These are phyloP conservation scores for Thunnus maccoyii DNA, from an alignment of 2,113 vertebrate genomes.

Conservation along the genomic window DNA sequence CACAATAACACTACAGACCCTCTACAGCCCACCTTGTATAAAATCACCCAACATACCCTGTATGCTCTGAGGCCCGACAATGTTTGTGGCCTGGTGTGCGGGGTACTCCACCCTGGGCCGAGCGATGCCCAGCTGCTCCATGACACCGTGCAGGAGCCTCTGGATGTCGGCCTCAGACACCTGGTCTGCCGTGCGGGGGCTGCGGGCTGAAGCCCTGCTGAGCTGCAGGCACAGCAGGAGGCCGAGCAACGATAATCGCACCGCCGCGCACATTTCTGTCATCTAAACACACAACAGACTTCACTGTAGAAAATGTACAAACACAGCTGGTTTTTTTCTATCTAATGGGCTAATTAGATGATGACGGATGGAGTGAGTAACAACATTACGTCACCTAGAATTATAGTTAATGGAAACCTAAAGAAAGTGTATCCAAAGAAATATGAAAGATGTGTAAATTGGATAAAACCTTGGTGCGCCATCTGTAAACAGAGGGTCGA, in stretches of 20 bases:
- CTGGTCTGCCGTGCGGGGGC: slow-evolving; percentile 86
- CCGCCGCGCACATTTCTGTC: slow-evolving; percentile 62
- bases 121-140: slow-evolving; percentile 97
- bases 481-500: slow-evolving; percentile 52
- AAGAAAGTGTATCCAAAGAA: no score
- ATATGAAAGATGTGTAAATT: background rate
- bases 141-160: slow-evolving; percentile 95
- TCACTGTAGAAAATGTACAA: background rate
- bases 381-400: background rate
- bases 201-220: slow-evolving; percentile 85
- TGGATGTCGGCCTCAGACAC: slow-evolving; percentile 96
- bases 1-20: no score
- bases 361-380: background rate
- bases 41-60: slow-evolving; percentile 86
- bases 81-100: slow-evolving; percentile 95
- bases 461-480: slow-evolving; percentile 29
- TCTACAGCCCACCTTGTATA: no score
- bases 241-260: slow-evolving; percentile 75
- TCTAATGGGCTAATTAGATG: background rate
- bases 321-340: slow-evolving; percentile 3
- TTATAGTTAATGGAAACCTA: background rate
- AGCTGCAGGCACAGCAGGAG: slow-evolving; percentile 82
- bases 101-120: slow-evolving; percentile 96
- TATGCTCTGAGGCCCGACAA: slow-evolving; percentile 96
- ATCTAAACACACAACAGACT: slow-evolving; percentile 7